These are phyloP conservation scores for Halocaridina rubra DNA, from an alignment of 2,888 invertebrate species.

Conservation along the genomic window DNA sequence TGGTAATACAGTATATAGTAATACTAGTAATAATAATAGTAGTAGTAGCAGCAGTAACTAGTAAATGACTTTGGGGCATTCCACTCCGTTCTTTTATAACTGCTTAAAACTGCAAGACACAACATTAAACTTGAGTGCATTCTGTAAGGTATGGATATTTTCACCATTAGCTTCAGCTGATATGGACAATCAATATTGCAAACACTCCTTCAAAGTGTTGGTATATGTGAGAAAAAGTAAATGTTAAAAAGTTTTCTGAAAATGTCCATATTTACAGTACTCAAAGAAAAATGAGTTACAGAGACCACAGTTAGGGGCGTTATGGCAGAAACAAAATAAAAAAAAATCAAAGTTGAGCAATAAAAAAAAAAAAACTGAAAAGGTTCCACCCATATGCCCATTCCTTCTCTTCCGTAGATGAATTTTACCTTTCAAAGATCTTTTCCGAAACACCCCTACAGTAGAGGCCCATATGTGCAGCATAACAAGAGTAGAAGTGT, in stretches of 20 bases:
- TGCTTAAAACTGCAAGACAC: slow-evolving; percentile 50
- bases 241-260: slow-evolving; percentile 29
- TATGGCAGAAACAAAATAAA: slow-evolving; percentile 53
- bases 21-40: neutral
- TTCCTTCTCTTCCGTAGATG: slow-evolving; percentile 49
- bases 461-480: slow-evolving; percentile 55
- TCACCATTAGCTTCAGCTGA: neutral
- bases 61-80: slow-evolving; percentile 48
- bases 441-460: slow-evolving; percentile 93
- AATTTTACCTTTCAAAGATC: slow-evolving; percentile 87
- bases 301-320: slow-evolving; percentile 56
- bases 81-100: slow-evolving; percentile 44
- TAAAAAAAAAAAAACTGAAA: slow-evolving; percentile 43
- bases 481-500: slow-evolving; percentile 60
- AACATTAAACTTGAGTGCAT: slow-evolving; percentile 52
- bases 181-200: neutral
- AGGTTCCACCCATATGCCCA: slow-evolving; percentile 56
- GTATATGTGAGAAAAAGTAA: neutral
- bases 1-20: neutral
- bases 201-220: neutral
- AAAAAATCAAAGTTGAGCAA: slow-evolving; percentile 39
- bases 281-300: slow-evolving; percentile 50
- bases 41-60: neutral
- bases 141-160: slow-evolving; percentile 58
- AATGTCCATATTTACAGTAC: slow-evolving; percentile 56